Evolutionary conservation across 2,113 vertebrate genomes (phyloP), one percentile per base, ranked within the genome.

Genomic region (Plestiodon gilberti): DNA sequence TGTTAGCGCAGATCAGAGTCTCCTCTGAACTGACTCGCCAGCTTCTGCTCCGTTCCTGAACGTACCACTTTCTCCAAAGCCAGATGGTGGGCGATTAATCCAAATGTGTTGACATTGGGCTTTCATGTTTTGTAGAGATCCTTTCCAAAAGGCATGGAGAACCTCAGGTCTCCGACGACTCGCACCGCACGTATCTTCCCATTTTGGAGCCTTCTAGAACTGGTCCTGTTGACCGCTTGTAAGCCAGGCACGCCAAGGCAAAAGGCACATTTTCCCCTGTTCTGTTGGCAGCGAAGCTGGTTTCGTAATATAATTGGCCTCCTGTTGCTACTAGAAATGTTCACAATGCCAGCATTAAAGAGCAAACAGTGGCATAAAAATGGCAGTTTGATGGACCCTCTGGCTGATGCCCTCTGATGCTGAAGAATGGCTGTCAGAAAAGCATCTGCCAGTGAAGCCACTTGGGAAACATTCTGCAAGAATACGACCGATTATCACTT

Each of bases 291-390:
- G 28, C 20, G 11, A 65, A 75, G 70, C 33, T n/a, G 70, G 13
- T 81, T 87, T 75, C 57, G 40, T 55, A 33, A 62, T 76, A 71
- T 81, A 75, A 74, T 75, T n/a, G 70, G 43, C n/a, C 70, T 67
- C 78, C 13, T 55, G 78, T 81, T 67, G 79, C 43, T 65, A 40
- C 78, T 22, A 69, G 71, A 81, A 84, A 25, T 33, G 59, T 65
- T 84, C 40, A 52, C 75, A 65, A 81, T 3, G 23, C 43, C 61
- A 67, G 25, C 48, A n/a, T 55, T 38, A 55, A 75, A 87, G 75
- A 75, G 78, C 78, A 81, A 86, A 75, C 40, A 65, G 40, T 30
- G 11, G 78, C 25, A 65, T 52, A 38, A 67, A 67, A 57, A 20
- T 38, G 17, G 59, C 69, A 22, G 15, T 65, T 86, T 64, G 78